Evolutionary conservation across 64 coral and sea anemone genomes (phyloP), one percentile per base, ranked within the genome.

Genomic region (Dendronephthya gigantea): DNA sequence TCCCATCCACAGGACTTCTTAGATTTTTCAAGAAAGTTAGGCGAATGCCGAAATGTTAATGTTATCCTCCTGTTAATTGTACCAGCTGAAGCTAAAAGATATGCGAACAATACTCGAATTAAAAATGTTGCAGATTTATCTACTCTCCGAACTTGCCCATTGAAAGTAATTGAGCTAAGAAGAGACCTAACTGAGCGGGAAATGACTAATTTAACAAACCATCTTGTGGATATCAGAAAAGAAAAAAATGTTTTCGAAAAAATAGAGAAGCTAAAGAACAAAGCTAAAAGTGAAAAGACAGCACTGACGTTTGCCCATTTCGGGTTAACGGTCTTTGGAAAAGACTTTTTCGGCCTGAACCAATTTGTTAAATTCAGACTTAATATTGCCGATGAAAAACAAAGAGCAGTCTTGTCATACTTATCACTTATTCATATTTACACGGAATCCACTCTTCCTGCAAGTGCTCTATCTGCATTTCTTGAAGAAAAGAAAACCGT

Each of bases 31-130:
- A 93, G 90, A 30, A 90, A 85, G 14, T 84, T 90, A 43, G 92
- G 81, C 29, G 88, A 90, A 51, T 39, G 12, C 35, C 82, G 92
- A 38, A 93, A 87, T 49, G 38, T 93, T 17, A 90, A 49, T 50
- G 83, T 93, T 7, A 93, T 90, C 29, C 85, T 93, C 32, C 62
- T 93, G 34, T 43, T 93, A 35, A 88, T 93, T 45, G 92, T 90
- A 82, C 90, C 88, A 7, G 88, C 89, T 50, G 84, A 83, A 22
- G 48, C 83, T 32, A 19, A 89, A 48, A 4, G 65, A 90, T 79
- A 35, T 49, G 58, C 50, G 35, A 22, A 29, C 79, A 88, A 19
- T 15, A 15, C 52, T 68, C 82, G 9, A 86, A 87, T 56, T 40
- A 49, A 14, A 84, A 82, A 11, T 27, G 55, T 62, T 7, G 55